Evolutionary conservation across 2,888 invertebrate species (phyloP), one percentile per base, ranked within the genome.

Genomic region (Ctenicera cuprea): DNA sequence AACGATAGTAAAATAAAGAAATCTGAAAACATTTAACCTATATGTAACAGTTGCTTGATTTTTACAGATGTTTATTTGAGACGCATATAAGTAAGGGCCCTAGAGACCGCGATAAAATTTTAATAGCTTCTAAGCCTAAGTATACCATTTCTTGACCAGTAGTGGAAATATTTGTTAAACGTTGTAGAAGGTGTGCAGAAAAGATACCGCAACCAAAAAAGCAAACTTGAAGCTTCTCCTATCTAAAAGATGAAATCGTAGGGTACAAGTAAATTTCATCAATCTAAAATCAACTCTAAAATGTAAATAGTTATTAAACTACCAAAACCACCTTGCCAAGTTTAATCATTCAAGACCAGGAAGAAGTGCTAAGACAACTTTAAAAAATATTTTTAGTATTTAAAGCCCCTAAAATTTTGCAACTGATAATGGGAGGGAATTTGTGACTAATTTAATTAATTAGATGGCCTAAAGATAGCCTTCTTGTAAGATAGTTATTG

Each of bases 371-470:
- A 41, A 4, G 1, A 5, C 2, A 41, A 11, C 11, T 41, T 5
- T 2, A 4, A 41, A 11, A 41, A 41, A 11, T 41, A 5, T 26
- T 26, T 5, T 5, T 41, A n/a, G 41, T 4, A 41, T 41, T 41
- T 41, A 8, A 8, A n/a, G 12, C n/a, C n/a, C n/a, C n/a, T n/a
- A n/a, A n/a, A n/a, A n/a, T n/a, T n/a, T n/a, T n/a, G n/a, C n/a
- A n/a, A 12, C 5, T 8, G 3, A 41, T 3, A 41, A 41, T 41
- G 11, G 11, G 2, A 3, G 71, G 16, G 73, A 65, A 43, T 70
- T 74, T 61, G 70, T 63, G 9, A 65, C 63, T 54, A 57, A 41
- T 43, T 57, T 71, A 8, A 74, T 76, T 33, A 45, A 74, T 54
- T 38, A 59, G 45, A 41, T 76, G 48, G 41, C 50, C 11, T 62